phyloP scores from a whole-genome alignment of 1,140 invertebrate genomes.

The Phymorhynchus buccinoides region DNA sequence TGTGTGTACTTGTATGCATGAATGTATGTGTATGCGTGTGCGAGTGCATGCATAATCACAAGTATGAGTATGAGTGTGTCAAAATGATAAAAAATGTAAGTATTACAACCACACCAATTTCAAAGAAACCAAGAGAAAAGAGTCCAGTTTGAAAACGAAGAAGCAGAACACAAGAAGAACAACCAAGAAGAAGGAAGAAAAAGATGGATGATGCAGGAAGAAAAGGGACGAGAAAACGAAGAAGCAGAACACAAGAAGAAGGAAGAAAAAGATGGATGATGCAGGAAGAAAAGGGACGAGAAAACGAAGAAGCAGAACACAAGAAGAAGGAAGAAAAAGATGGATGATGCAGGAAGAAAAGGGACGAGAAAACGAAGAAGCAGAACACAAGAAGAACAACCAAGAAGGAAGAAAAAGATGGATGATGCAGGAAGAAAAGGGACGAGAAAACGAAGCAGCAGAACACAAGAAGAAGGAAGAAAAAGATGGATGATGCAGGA shows the following conservation, averaged over 20 bases:
- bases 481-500: not conserved
- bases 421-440: not conserved
- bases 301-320: too few species aligned
- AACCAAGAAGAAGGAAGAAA: too few species aligned
- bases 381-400: too few species aligned
- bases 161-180: not conserved
- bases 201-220: too few species aligned
- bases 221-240: not conserved
- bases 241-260: not conserved
- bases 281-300: too few species aligned
- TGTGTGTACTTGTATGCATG: not conserved
- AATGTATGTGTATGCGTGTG: not conserved
- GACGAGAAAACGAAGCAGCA: not conserved
- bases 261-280: not conserved
- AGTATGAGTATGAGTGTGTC: too few species aligned
- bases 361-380: too few species aligned
- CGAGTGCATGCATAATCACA: too few species aligned
- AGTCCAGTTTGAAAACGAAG: not conserved
- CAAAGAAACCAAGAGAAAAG: not conserved
- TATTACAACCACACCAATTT: too few species aligned
- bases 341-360: too few species aligned
- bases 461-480: not conserved
- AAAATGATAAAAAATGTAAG: too few species aligned
- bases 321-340: too few species aligned
- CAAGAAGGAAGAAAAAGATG: not conserved